Base-by-base conservation (phyloP, 2,113 vertebrate species). In the Solenodon paradoxus region DNA sequence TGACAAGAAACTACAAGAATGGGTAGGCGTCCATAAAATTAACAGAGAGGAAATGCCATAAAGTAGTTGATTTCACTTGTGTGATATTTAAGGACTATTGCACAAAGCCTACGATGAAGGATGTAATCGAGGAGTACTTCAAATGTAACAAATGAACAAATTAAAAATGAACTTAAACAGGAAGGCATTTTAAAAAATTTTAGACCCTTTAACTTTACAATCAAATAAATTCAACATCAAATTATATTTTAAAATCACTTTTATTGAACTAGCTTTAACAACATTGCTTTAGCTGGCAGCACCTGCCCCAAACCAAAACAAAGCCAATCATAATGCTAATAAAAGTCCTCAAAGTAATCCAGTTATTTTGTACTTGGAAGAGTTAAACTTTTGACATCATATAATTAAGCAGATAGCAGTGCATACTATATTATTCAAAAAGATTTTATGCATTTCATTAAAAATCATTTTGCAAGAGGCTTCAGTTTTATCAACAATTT, bases 231-330 rank as follows among this genome's bases (percentile, higher is more conserved):
- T 80, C 80, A 95, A 92, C 26, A 91, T 82, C 63, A 55, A 83
- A 87, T 19, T 7, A 93, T 26, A 81, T 92, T 96, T 95, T 96
- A 47, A 94, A 96, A 83, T 35, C n/a, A 74, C 78, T 98, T 98
- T 98, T 97, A 98, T 98, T 98, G 95, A 98, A 96, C 84, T 97
- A 97, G 96, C 97, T 95, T 98, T 96, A 92, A 97, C 96, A 98
- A 97, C 87, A 94, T 90, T 87, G 97, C 91, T 97, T 97, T 96
- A 98, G 97, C 95, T 92, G 42, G 89, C 96, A 97, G 96, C 95
- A 97, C 9, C 11, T 92, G 26, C 90, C 96, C 96, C 95, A 97
- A 94, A 96, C 93, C 96, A 96, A 98, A 97, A 93, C 96, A 96
- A 90, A 95, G 85, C 51, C 71, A 97, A 89, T 66, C 19, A 78